Evolutionary conservation across 2,888 invertebrate species (phyloP).

Genomic region (Plebejus melissa): DNA sequence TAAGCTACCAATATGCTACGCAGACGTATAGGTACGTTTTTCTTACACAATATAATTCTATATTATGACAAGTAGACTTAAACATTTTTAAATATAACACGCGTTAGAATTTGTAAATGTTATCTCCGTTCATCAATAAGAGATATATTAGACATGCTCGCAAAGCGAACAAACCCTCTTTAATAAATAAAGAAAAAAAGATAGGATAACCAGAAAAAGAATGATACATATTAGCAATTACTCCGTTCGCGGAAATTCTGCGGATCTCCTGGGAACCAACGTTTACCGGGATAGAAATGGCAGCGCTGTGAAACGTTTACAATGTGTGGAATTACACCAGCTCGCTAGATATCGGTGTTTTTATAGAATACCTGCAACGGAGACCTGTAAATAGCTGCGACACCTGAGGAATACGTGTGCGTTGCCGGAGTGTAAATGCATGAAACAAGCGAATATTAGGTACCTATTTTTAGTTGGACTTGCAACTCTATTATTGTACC

Average conservation of each 20-base stretch:
- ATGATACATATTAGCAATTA: neutral
- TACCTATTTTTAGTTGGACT: no score
- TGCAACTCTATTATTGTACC: no score
- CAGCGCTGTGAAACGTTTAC: neutral
- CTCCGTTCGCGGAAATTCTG: neutral
- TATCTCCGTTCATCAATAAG: neutral
- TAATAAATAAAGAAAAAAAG: neutral
- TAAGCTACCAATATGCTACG: no score
- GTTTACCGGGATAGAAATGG: neutral
- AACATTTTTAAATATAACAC: no score
- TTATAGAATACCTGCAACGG: neutral
- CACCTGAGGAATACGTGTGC: neutral
- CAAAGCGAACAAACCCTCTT: no score
- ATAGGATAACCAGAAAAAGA: neutral
- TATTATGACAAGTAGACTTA: no score
- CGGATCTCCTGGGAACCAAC: neutral
- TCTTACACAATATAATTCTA: no score
- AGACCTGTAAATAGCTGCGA: neutral
- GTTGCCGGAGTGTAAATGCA: neutral
- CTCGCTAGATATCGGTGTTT: neutral
- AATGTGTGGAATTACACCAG: neutral
- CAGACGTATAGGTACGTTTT: no score
- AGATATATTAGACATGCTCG: neutral
- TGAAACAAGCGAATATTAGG: neutral
- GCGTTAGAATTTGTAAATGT: neutral